Evolutionary conservation across 1,140 invertebrate species (phyloP), one percentile per base, ranked within the genome.

Genomic region (Cotesia glomerata): DNA sequence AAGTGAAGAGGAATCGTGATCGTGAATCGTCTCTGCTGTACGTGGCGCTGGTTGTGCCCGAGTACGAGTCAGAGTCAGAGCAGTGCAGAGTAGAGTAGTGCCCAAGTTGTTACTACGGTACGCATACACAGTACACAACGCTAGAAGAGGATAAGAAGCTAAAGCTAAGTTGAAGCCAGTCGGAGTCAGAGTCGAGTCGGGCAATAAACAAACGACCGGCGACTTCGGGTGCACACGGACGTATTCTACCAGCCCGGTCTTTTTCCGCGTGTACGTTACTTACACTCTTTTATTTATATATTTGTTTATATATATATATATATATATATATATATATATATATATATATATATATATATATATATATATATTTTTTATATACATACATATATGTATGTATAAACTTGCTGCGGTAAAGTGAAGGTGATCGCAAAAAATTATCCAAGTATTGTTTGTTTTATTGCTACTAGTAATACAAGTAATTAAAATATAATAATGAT

Each of bases 151-250:
- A 45, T 11, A 7, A 45, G 5, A 2, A 45, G 26, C 26, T 26
- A 26, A 26, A 26, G 26, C 26, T 26, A 2, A 26, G 26, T 26
- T 26, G 26, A 26, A 26, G 26, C 26, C 26, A 26, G 69, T 62
- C 56, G 59, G 39, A 45, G 11, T 45, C 7, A 45, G 39, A 45
- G 11, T 45, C 39, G 39, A 16, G 59, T 75, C 71, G 73, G 62
- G 76, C 73, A 69, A 78, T 78, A 78, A 76, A 78, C 77, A 78
- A 78, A 78, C 75, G 66, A 35, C 73, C 75, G 39, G 69, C 68
- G 71, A 75, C 76, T 63, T 74, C 71, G 63, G 36, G 70, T 72
- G 73, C 16, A 73, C 68, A 59, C 74, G 66, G 70, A 69, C 61
- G 59, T 45, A 45, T 45, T 26, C 26, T 45, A 45, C 39, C 7